These are phyloP conservation scores for Sitobion miscanthi DNA, from an alignment of 1,140 invertebrate species.

Conservation along the genomic window DNA sequence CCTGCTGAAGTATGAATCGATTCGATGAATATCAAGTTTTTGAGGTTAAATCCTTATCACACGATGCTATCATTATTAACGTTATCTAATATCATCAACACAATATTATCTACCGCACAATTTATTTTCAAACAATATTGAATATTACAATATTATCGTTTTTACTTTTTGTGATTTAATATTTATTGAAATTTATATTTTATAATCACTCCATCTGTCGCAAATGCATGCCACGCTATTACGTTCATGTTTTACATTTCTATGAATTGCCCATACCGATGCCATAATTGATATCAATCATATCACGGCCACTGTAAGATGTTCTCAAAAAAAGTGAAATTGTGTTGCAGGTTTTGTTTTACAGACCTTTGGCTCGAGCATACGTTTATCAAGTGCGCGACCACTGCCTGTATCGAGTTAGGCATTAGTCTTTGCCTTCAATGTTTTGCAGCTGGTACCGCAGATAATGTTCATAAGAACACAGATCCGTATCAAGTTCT, in stretches of 20 bases:
- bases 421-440: not conserved
- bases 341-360: slow-evolving; percentile 37
- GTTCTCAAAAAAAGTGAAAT: not conserved
- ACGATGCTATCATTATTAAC: not conserved
- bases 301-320: not conserved
- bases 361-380: slow-evolving; percentile 36
- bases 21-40: not conserved
- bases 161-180: not conserved
- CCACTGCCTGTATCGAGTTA: not conserved
- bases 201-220: not conserved
- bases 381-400: slow-evolving; percentile 23
- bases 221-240: not conserved
- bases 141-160: no score
- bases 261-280: not conserved
- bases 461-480: slow-evolving; percentile 38
- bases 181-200: no score
- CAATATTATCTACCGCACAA: not conserved
- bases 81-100: not conserved
- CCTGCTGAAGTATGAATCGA: slow-evolving; percentile 21
- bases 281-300: not conserved
- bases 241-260: not conserved
- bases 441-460: slow-evolving; percentile 36
- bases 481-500: slow-evolving; percentile 32
- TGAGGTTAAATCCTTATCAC: slow-evolving; percentile 14
- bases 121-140: not conserved